Percentiles rank a stretch among this genome's conserved stretches.
These are phyloP conservation scores for Zoanthus gigantus DNA, from an alignment of 92 coral and sea anemone species.

Conservation along the genomic window DNA sequence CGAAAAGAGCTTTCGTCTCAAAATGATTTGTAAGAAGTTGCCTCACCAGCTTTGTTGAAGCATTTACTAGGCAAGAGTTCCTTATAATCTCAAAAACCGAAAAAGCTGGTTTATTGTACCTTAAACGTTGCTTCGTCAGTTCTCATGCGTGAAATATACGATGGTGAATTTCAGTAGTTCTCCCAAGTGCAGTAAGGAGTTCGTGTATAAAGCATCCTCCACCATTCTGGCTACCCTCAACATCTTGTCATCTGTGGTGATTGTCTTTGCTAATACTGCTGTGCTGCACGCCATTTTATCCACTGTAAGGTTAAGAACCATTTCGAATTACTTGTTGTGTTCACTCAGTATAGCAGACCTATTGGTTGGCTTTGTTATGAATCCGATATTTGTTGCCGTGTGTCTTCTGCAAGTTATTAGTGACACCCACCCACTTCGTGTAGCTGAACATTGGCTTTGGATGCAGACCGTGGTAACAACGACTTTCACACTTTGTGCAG, in stretches of 20 bases:
- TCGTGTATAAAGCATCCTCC: not conserved
- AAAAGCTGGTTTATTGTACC: not conserved
- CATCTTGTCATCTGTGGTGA: constrained; percentile 1
- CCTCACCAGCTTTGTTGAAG: not conserved
- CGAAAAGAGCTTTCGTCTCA: not conserved
- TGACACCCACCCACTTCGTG: constrained; percentile 49
- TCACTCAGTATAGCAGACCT: constrained; percentile 59
- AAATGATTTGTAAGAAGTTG: not conserved
- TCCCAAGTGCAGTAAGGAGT: not conserved
- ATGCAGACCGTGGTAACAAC: constrained; percentile 78
- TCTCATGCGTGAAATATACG: not conserved
- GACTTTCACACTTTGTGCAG: constrained; percentile 79
- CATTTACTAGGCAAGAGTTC: not conserved
- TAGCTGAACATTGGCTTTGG: constrained; percentile 78
- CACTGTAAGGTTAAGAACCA: constrained; percentile 44
- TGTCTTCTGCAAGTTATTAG: constrained; percentile 45
- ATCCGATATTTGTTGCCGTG: constrained; percentile 56
- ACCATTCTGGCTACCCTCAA: constrained; percentile 11
- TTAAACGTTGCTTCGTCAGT: not conserved
- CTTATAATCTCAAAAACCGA: not conserved
- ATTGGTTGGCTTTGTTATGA: constrained; percentile 51
- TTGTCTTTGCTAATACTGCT: constrained; percentile 28
- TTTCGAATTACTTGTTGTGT: constrained; percentile 57
- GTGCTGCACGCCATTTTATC: constrained; percentile 50
- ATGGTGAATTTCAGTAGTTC: not conserved